Percentiles rank a stretch among this genome's conserved stretches.
phyloP scores from a whole-genome alignment of 2,113 vertebrate genomes.

The Pygoscelis adeliae region DNA sequence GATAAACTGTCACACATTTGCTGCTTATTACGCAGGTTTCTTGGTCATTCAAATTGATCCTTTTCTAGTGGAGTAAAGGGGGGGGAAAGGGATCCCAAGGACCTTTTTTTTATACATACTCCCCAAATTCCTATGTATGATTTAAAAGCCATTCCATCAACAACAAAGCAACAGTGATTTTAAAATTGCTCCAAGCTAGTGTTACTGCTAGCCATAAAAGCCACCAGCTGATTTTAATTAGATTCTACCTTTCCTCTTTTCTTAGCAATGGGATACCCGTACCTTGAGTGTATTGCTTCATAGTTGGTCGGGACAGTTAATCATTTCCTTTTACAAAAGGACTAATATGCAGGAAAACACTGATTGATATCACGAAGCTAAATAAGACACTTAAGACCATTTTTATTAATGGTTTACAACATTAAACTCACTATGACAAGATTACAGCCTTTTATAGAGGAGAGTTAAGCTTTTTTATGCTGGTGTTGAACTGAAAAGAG shows the following conservation, averaged over 20 bases:
- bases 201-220: constrained; percentile 52
- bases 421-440: constrained; percentile 35
- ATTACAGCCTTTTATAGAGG: constrained; percentile 16
- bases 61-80: background rate
- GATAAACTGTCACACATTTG: background rate
- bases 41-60: background rate
- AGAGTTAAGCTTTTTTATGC: constrained; percentile 11
- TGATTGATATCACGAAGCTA: constrained; percentile 13
- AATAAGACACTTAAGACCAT: constrained; percentile 8
- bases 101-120: background rate
- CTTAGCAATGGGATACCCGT: constrained; percentile 30
- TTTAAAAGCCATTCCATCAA: constrained; percentile 39
- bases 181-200: constrained; percentile 21
- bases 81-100: background rate
- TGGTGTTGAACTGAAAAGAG: background rate
- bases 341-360: background rate
- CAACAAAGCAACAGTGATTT: constrained; percentile 33
- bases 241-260: constrained; percentile 70
- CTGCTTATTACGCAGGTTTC: background rate
- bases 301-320: constrained; percentile 55
- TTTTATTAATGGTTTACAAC: constrained; percentile 47
- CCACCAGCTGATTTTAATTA: constrained; percentile 78
- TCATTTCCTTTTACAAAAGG: constrained; percentile 59
- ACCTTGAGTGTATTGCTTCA: constrained; percentile 34
- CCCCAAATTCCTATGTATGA: constrained; percentile 11